Conservation (phyloP, 2,797 vertebrate species). For the Molossus alvarezi region DNA sequence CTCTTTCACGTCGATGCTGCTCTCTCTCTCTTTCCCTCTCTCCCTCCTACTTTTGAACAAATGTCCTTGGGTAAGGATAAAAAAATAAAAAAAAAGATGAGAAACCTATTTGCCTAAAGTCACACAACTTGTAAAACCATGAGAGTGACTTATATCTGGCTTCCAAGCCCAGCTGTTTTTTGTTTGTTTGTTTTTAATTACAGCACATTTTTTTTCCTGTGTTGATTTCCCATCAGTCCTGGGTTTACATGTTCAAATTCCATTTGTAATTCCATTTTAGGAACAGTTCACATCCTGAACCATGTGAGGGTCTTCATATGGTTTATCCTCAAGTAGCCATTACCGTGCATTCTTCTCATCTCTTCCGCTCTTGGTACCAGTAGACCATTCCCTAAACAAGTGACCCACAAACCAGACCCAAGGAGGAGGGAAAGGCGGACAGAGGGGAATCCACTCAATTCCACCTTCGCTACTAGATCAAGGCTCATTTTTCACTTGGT, state of each 20-base stretch:
- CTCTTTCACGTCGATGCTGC: too few species aligned
- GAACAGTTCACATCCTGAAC: background rate
- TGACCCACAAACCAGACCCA: constrained; percentile 17
- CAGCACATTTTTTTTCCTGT: background rate
- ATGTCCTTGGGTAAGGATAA: too few species aligned
- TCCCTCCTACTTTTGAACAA: too few species aligned
- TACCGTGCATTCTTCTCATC: background rate
- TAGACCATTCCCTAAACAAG: background rate
- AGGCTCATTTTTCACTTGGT: background rate
- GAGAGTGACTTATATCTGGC: background rate
- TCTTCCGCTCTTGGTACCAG: background rate
- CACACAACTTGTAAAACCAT: background rate
- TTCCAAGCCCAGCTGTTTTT: background rate
- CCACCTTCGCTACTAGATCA: background rate
- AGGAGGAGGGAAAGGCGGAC: background rate
- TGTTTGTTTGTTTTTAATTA: background rate
- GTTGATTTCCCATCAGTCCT: background rate
- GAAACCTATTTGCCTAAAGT: background rate
- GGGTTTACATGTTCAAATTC: background rate
- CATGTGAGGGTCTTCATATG: background rate
- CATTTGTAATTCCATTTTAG: background rate
- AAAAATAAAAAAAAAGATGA: too few species aligned
- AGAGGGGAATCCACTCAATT: background rate
- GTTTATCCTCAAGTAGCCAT: background rate
- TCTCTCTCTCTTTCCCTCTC: too few species aligned